phyloP scores from a whole-genome alignment of 2,113 vertebrate species.

The Propithecus coquereli region DNA sequence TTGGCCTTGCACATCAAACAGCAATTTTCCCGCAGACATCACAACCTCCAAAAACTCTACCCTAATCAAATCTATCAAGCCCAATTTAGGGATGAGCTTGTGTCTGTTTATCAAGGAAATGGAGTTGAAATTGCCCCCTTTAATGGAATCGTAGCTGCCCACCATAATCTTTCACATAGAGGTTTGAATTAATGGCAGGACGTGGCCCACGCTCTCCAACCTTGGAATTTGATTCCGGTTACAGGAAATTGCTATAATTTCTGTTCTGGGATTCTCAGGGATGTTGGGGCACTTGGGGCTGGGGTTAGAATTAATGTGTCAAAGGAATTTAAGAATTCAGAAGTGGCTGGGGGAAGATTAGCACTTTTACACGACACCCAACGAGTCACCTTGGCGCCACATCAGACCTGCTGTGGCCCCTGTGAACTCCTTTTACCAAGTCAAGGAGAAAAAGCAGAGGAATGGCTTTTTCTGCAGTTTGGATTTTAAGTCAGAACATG shows the following conservation, averaged over 20 bases:
- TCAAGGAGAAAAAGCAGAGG: background rate
- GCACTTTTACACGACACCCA: slow-evolving; percentile 31
- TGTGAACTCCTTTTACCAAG: background rate
- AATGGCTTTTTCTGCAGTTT: background rate
- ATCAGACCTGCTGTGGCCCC: slow-evolving; percentile 17
- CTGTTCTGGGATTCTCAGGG: slow-evolving; percentile 71
- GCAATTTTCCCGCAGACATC: slow-evolving; percentile 79
- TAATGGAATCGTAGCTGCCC: slow-evolving; percentile 80
- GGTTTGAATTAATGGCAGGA: slow-evolving; percentile 80
- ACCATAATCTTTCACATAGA: slow-evolving; percentile 76
- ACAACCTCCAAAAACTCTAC: slow-evolving; percentile 82
- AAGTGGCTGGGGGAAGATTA: slow-evolving; percentile 39
- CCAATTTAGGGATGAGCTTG: slow-evolving; percentile 77
- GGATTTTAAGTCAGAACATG: background rate
- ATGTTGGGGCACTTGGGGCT: slow-evolving; percentile 50
- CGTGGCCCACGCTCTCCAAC: slow-evolving; percentile 72
- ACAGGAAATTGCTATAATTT: slow-evolving; percentile 85
- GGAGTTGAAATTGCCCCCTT: slow-evolving; percentile 82
- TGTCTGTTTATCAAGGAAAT: slow-evolving; percentile 84
- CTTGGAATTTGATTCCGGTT: slow-evolving; percentile 84
- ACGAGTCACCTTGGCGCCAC: slow-evolving; percentile 14
- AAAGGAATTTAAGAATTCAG: slow-evolving; percentile 65
- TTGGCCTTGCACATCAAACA: slow-evolving; percentile 67
- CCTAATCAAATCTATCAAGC: slow-evolving; percentile 83
- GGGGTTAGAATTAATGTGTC: slow-evolving; percentile 68